Evolutionary conservation across 2,888 invertebrate species (phyloP).

Genomic region (Morinoia aosen): DNA sequence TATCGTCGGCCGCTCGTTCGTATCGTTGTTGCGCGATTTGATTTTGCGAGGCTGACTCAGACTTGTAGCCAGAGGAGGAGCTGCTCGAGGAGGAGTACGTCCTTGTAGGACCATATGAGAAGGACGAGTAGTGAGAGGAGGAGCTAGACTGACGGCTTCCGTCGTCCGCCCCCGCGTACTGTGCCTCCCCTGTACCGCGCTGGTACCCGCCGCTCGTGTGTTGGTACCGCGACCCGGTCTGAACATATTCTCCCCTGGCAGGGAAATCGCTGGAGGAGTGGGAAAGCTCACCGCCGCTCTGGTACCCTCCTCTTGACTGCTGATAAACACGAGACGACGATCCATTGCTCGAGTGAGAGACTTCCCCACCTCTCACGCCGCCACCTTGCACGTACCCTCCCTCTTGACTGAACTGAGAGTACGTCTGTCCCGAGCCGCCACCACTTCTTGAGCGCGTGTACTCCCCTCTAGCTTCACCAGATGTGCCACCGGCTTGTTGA

Average conservation of each 20-base stretch:
- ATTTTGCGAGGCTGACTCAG: constrained; percentile 1
- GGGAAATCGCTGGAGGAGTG: not conserved
- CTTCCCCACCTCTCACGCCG: not conserved
- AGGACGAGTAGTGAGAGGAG: not conserved
- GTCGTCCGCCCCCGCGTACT: not conserved
- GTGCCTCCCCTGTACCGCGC: not conserved
- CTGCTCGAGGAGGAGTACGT: not conserved
- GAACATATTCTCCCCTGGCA: not conserved
- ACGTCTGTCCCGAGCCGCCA: not conserved
- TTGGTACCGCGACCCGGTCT: not conserved
- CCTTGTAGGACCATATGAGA: not conserved
- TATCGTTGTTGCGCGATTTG: not conserved
- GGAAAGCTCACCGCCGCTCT: not conserved
- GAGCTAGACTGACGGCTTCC: not conserved
- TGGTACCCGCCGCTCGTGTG: not conserved
- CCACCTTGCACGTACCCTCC: not conserved
- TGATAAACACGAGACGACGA: not conserved
- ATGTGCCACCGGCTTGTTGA: not conserved
- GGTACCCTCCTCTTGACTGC: not conserved
- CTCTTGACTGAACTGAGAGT: not conserved
- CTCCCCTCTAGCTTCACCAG: not conserved
- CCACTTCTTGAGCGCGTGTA: not conserved
- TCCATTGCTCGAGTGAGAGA: not conserved
- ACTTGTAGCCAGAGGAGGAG: constrained; percentile 12
- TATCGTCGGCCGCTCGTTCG: constrained; percentile 38